A percentile compares a stretch with the other conserved stretches of the same genome.
Evolutionary conservation across 2,797 vertebrate genomes (phyloP).

Genomic region (Podarcis lilfordi): DNA sequence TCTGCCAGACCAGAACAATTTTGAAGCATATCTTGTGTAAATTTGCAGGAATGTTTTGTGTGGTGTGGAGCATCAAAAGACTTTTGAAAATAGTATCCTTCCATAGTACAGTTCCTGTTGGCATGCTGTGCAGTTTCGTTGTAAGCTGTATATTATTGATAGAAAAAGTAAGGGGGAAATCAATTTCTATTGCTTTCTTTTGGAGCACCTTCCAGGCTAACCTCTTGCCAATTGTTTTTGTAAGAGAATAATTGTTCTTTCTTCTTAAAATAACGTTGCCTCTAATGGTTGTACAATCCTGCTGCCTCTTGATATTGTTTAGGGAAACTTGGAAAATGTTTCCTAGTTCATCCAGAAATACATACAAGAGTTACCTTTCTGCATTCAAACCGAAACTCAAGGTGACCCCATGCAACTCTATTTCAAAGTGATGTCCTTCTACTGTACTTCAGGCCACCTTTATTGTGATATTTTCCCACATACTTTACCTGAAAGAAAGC

Average conservation of each 20-base stretch:
- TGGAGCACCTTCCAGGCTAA: not conserved
- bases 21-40: constrained; percentile 83
- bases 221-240: not conserved
- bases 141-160: constrained; percentile 77
- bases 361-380: not conserved
- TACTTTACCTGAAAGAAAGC: constrained; percentile 82
- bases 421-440: not conserved
- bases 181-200: not conserved
- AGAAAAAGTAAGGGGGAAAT: constrained; percentile 25
- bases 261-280: not conserved
- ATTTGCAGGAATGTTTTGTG: constrained; percentile 87
- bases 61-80: constrained; percentile 78
- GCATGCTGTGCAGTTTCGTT: constrained; percentile 79
- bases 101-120: constrained; percentile 78
- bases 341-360: not conserved
- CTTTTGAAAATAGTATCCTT: constrained; percentile 82
- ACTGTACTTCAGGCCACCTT: not conserved
- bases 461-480: not conserved
- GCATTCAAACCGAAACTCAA: not conserved
- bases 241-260: not conserved
- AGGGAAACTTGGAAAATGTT: not conserved
- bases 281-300: too few species aligned
- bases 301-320: not conserved
- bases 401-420: not conserved
- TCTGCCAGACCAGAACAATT: constrained; percentile 84